Base-by-base conservation (phyloP, 1,140 invertebrate genomes). In the Cyrtorhinus lividipennis region DNA sequence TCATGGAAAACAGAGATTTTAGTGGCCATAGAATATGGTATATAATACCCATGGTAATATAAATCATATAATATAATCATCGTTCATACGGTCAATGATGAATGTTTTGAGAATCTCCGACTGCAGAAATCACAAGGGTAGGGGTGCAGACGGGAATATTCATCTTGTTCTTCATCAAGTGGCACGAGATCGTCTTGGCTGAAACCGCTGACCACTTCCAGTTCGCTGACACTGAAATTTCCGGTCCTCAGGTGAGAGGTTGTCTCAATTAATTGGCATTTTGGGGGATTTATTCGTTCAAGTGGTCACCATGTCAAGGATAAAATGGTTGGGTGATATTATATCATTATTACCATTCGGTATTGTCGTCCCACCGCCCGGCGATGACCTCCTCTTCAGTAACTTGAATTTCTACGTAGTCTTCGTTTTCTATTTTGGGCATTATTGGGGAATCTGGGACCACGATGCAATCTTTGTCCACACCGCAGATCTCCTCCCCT, bases 111-210 rank as follows among this genome's bases (percentile, higher is more conserved):
- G 24, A 61, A 61, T 56, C 87, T 78, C 8, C 86, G 78, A 56
- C 84, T 88, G 69, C 88, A 90, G 71, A 89, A 88, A 69, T 91
- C 87, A 69, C 88, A 91, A 0, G 87, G 87, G 76, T 86, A 88
- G 0, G 87, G 87, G n/a, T 86, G 79, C 65, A 84, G 79, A 1
- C 83, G 83, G 25, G 84, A 87, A 69, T 88, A 88, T 64, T 87
- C 82, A 73, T 89, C 86, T 76, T 88, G 86, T 71, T 87, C 85
- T 58, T 85, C 86, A 18, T 86, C 85, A 66, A 90, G 73, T 10
- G 85, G 84, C 57, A 88, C 38, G 26, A 22, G 24, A 62, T 26
- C 30, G 64, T 68, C 20, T 56, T 45, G 38, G 57, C 59, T 59
- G 10, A 61, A 13, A 62, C 45, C 24, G 66, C 62, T 20, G 20